These are phyloP conservation scores for Eupithecia vulgata DNA, from an alignment of 2,888 invertebrate species.

Conservation along the genomic window DNA sequence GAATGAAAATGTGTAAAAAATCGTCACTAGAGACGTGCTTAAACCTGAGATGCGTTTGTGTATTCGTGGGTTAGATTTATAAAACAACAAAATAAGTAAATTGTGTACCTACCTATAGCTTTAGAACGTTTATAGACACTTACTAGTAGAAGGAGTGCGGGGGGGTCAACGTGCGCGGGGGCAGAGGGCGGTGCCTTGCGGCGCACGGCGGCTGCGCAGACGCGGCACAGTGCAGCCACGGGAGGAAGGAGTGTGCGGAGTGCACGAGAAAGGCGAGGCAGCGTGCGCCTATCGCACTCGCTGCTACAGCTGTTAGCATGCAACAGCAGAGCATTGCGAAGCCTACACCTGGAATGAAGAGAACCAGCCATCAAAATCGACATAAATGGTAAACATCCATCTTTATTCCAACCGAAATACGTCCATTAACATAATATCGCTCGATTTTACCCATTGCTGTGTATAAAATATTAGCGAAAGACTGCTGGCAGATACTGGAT, in stretches of 20 bases:
- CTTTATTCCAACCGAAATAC: neutral
- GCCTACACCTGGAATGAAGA: slow-evolving; percentile 64
- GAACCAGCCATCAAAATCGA: neutral
- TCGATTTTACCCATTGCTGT: neutral
- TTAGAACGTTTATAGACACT: no score
- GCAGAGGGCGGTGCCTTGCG: slow-evolving; percentile 69
- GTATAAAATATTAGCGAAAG: no score
- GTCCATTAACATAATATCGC: no score
- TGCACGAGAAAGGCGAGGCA: slow-evolving; percentile 70
- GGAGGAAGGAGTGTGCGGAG: slow-evolving; percentile 72
- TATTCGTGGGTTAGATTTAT: no score
- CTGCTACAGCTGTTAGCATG: slow-evolving; percentile 62
- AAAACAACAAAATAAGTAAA: no score
- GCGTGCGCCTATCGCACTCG: slow-evolving; percentile 70
- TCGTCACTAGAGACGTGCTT: no score
- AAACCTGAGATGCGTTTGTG: no score
- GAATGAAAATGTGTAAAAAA: no score
- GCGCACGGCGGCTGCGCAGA: slow-evolving; percentile 68
- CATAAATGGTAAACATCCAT: neutral
- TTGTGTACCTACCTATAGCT: no score
- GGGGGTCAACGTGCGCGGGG: slow-evolving; percentile 66
- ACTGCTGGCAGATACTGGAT: no score
- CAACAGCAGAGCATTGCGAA: slow-evolving; percentile 69
- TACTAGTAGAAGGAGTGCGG: slow-evolving; percentile 70
- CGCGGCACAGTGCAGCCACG: slow-evolving; percentile 79